Evolutionary conservation across 1,140 invertebrate genomes (phyloP).

Genomic region (Zophobas atratus): DNA sequence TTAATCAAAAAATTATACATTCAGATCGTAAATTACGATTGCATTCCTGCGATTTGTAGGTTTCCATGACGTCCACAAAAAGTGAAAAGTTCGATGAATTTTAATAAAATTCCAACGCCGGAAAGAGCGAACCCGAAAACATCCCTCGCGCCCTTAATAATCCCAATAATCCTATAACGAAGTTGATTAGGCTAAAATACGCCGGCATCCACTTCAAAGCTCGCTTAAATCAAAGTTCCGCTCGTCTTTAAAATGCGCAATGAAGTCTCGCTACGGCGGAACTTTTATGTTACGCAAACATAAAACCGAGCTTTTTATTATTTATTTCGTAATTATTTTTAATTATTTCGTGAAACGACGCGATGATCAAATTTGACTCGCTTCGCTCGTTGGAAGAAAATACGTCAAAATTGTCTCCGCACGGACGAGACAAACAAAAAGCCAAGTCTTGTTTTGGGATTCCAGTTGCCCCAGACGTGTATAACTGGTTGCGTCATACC

Average conservation of each 20-base stretch:
- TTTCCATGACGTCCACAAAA: too few species aligned
- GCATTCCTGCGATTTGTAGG: too few species aligned
- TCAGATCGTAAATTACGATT: too few species aligned
- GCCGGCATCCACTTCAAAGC: neutral
- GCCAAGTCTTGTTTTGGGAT: too few species aligned
- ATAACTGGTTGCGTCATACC: conserved; percentile 1
- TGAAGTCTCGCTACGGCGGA: neutral
- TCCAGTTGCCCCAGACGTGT: neutral
- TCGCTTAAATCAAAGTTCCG: neutral
- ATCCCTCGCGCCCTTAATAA: neutral
- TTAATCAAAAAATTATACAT: too few species aligned
- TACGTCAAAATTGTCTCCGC: too few species aligned
- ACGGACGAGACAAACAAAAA: too few species aligned
- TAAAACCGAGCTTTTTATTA: neutral
- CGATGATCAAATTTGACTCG: too few species aligned
- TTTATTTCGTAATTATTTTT: neutral
- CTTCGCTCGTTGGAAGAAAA: too few species aligned
- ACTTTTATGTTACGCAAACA: neutral
- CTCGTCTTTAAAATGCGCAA: conserved; percentile 8
- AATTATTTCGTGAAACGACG: too few species aligned
- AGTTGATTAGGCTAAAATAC: conserved; percentile 30
- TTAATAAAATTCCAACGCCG: conserved; percentile 8
- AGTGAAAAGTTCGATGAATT: neutral
- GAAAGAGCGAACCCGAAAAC: too few species aligned
- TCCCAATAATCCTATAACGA: conserved; percentile 17